Conservation (phyloP, 2,113 vertebrate genomes). For the Oceanites oceanicus region DNA sequence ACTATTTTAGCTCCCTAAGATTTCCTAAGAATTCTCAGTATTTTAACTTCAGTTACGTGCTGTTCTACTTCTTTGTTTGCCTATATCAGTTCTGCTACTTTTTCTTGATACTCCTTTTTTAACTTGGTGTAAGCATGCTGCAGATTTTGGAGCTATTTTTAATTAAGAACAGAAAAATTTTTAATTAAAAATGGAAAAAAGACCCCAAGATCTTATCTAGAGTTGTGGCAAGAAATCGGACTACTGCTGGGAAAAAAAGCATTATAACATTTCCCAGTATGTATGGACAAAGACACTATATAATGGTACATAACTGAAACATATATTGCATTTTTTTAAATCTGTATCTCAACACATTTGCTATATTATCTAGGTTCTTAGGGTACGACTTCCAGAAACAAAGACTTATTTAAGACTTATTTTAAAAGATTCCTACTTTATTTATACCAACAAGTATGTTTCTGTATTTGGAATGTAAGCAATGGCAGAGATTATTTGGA, state of each 20-base stretch:
- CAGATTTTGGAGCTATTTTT: not conserved
- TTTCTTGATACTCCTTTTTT: not conserved
- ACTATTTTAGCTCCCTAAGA: not conserved
- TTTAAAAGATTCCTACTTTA: not conserved
- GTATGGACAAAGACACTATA: not conserved
- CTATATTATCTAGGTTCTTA: not conserved
- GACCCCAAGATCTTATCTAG: not conserved
- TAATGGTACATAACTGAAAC: not conserved
- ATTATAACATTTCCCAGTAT: not conserved
- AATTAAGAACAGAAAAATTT: not conserved
- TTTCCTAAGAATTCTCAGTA: not conserved
- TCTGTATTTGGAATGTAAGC: not conserved
- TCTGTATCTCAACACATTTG: not conserved
- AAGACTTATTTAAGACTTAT: not conserved
- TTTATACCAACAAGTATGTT: not conserved
- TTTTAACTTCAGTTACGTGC: constrained; percentile 9
- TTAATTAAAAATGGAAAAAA: too few species aligned
- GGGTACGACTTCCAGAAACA: not conserved
- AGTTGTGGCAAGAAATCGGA: not conserved
- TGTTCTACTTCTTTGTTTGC: not conserved
- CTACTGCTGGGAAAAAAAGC: not conserved
- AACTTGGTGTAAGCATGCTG: not conserved
- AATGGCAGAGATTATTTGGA: not conserved
- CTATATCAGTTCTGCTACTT: not conserved
- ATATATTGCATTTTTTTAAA: not conserved